Percentiles rank a stretch among this genome's conserved stretches.
phyloP scores from a whole-genome alignment of 2,113 vertebrate genomes.

The Apaloderma vittatum region DNA sequence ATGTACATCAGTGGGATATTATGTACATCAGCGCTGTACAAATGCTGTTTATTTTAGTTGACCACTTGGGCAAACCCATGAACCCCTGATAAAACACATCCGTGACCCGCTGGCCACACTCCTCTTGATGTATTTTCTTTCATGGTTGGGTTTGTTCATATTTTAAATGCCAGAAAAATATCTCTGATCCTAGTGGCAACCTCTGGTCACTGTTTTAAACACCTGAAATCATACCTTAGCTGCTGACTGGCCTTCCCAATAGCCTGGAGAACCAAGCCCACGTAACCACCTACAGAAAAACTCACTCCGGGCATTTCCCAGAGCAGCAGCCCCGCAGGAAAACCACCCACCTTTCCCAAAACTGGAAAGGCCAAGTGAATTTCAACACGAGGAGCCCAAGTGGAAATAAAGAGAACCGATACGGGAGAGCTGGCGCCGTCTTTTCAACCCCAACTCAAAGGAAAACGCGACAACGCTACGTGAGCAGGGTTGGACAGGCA shows the following conservation, averaged over 20 bases:
- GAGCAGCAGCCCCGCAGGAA: background rate
- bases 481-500: background rate
- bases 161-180: background rate
- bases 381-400: background rate
- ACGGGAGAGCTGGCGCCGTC: background rate
- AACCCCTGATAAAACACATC: background rate
- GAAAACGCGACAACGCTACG: rapidly evolving
- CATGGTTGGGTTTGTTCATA: background rate
- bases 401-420: background rate
- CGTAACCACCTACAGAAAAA: background rate
- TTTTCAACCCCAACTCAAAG: background rate
- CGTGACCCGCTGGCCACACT: too few species aligned
- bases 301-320: background rate
- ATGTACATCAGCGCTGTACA: background rate
- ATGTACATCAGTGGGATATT: background rate
- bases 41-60: background rate
- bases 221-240: background rate
- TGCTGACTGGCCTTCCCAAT: background rate
- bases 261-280: background rate
- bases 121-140: too few species aligned
- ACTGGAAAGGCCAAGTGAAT: background rate
- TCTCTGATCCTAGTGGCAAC: background rate
- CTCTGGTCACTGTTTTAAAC: background rate
- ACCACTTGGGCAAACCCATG: background rate
- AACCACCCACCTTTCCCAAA: background rate